Percentiles rank a stretch among this genome's conserved stretches.
Evolutionary conservation across 2,797 vertebrate genomes (phyloP).

Genomic region (Mormyrops boulengeri): DNA sequence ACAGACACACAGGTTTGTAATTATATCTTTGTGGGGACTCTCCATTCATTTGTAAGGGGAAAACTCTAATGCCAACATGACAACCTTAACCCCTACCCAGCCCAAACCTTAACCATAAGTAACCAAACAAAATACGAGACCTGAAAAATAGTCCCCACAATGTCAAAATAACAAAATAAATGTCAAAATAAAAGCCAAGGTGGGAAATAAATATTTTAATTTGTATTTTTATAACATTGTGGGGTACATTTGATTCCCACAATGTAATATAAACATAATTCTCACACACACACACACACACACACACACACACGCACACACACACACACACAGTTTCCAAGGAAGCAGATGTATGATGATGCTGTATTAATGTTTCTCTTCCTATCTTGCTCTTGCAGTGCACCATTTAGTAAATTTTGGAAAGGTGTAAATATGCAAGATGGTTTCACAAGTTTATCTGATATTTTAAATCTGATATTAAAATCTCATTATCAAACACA

Average conservation of each 20-base stretch:
- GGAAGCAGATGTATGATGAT: background rate
- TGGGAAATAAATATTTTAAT: too few relatives aligned
- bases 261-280: background rate
- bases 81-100: background rate
- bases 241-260: background rate
- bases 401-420: background rate
- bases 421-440: background rate
- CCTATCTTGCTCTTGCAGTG: background rate
- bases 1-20: background rate
- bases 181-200: too few relatives aligned
- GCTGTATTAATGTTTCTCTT: background rate
- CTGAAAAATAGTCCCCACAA: background rate
- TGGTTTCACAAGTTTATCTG: background rate
- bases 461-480: background rate
- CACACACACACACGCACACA: background rate
- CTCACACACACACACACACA: background rate
- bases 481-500: background rate
- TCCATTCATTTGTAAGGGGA: background rate
- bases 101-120: background rate
- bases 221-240: background rate
- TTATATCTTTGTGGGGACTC: background rate
- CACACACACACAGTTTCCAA: background rate
- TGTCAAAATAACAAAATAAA: background rate
- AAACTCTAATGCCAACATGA: background rate
- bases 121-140: background rate